Evolutionary conservation across 2,888 invertebrate species (phyloP).

Genomic region (Odontothrips loti): DNA sequence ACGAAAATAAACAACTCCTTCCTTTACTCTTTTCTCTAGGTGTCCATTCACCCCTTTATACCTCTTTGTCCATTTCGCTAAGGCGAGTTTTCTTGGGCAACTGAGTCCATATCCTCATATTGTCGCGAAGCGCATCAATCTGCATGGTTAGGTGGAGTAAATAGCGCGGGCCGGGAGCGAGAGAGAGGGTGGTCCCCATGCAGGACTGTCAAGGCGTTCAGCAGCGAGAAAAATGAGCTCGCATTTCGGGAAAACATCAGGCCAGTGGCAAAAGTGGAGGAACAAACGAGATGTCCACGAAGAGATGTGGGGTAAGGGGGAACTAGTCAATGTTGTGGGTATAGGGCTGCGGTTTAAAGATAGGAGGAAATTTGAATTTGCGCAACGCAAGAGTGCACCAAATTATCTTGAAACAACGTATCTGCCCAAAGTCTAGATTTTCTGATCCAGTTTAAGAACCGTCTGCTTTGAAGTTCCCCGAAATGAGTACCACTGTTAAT

Average conservation of each 20-base stretch:
- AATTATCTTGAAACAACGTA: too few relatives aligned
- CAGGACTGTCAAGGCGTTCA: background rate
- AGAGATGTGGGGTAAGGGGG: too few relatives aligned
- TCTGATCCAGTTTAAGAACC: too few relatives aligned
- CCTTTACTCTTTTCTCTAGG: background rate
- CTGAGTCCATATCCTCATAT: background rate
- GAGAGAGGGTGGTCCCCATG: too few relatives aligned
- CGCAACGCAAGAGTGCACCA: background rate
- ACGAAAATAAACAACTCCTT: slow-evolving; percentile 22
- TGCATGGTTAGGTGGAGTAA: background rate
- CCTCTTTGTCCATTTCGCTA: background rate
- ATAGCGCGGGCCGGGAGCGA: background rate
- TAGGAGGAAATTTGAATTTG: background rate
- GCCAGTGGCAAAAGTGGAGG: too few relatives aligned
- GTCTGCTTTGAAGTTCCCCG: too few relatives aligned
- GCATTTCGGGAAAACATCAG: background rate
- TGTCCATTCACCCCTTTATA: background rate
- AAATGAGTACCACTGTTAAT: too few relatives aligned
- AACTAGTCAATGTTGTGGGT: too few relatives aligned
- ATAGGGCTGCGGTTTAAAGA: background rate
- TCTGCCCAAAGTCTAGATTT: too few relatives aligned
- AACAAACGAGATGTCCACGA: too few relatives aligned
- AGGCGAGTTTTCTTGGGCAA: background rate
- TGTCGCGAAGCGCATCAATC: background rate
- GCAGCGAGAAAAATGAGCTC: background rate